These are phyloP conservation scores for Maniola jurtina DNA, from an alignment of 1,140 invertebrate species.

Conservation along the genomic window DNA sequence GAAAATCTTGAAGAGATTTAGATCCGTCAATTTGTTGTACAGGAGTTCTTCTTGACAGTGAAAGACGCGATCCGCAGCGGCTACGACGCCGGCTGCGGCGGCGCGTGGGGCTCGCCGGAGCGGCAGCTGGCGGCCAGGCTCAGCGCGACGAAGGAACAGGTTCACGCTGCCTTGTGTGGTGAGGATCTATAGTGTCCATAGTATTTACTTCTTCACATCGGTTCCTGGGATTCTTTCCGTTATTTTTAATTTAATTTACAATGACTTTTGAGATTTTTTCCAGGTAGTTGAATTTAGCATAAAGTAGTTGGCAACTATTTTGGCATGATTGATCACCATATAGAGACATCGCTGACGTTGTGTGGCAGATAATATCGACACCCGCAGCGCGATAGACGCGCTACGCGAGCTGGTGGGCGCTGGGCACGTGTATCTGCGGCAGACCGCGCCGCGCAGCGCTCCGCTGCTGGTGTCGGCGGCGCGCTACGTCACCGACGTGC, in stretches of 20 bases:
- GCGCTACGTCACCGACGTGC: constrained; percentile 91
- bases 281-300: constrained; percentile 8
- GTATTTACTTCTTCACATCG: not conserved
- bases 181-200: constrained; percentile 39
- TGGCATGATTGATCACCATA: too few species aligned
- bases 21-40: constrained; percentile 4
- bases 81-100: constrained; percentile 80
- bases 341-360: not conserved
- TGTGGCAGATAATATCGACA: constrained; percentile 94
- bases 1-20: too few species aligned
- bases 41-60: constrained; percentile 97
- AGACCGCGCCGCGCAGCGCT: constrained; percentile 76
- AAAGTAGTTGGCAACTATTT: too few species aligned
- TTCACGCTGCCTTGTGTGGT: constrained; percentile 79
- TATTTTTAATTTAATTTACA: too few species aligned
- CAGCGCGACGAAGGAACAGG: not conserved
- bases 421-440: constrained; percentile 92
- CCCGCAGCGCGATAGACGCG: constrained; percentile 89
- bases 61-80: constrained; percentile 90
- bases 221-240: too few species aligned
- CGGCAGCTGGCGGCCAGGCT: constrained; percentile 75
- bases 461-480: constrained; percentile 84
- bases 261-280: too few species aligned
- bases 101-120: constrained; percentile 83
- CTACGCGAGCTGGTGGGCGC: constrained; percentile 90